A percentile compares a stretch with the other conserved stretches of the same genome.
These are phyloP conservation scores for Menura novaehollandiae DNA, from an alignment of 2,113 vertebrate genomes.

Conservation along the genomic window DNA sequence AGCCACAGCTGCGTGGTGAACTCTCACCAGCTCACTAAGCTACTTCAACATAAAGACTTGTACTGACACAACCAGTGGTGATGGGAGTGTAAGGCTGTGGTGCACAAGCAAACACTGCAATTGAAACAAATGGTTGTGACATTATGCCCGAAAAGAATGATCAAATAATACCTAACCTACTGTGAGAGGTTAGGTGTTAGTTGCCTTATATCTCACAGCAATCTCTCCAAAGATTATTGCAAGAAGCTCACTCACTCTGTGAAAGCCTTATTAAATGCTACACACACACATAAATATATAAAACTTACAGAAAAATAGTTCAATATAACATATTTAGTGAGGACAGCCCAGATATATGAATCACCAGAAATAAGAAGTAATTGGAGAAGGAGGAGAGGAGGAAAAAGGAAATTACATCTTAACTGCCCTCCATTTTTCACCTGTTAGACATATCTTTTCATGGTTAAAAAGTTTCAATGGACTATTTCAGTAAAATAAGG, in stretches of 20 bases:
- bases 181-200: neutral
- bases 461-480: neutral
- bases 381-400: neutral
- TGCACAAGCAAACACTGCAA: neutral
- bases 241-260: neutral
- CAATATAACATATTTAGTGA: neutral
- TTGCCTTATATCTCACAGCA: neutral
- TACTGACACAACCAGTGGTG: too few relatives aligned
- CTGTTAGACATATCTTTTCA: neutral
- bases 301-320: neutral
- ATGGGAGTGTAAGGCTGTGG: rapidly evolving
- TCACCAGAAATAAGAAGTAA: neutral
- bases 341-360: neutral
- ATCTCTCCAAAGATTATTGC: neutral
- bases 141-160: neutral
- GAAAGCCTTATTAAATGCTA: neutral
- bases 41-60: rapidly evolving
- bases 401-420: neutral
- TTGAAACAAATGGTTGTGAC: neutral
- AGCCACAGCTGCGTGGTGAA: neutral
- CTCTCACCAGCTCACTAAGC: neutral
- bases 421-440: neutral
- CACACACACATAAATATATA: neutral
- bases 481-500: neutral
- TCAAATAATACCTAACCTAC: neutral